Evolutionary conservation across 2,888 invertebrate genomes (phyloP).

Genomic region (Leucoma salicis): DNA sequence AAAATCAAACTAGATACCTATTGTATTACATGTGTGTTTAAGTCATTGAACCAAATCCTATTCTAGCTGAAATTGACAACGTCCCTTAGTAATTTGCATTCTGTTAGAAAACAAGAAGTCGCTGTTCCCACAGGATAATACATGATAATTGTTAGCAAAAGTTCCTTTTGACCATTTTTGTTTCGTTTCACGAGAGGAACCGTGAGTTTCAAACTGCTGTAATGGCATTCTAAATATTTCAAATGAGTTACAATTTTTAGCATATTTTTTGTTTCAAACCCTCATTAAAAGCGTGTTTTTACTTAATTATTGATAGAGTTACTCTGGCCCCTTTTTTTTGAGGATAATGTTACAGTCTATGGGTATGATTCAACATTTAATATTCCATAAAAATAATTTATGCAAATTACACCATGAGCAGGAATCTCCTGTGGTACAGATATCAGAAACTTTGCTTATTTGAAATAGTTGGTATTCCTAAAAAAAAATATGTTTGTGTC

Average conservation of each 20-base stretch:
- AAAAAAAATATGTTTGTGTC: too few species aligned
- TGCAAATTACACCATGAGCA: too few species aligned
- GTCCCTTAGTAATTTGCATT: constrained; percentile 43
- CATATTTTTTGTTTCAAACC: not conserved
- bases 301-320: not conserved
- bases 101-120: constrained; percentile 33
- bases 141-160: constrained; percentile 59
- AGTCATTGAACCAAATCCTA: constrained; percentile 5
- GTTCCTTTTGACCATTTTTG: constrained; percentile 34
- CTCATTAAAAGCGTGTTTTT: not conserved
- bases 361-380: too few species aligned
- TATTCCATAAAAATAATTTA: too few species aligned
- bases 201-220: constrained; percentile 14
- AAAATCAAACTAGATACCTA: too few species aligned
- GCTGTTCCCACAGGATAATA: constrained; percentile 37
- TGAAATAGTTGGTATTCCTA: too few species aligned
- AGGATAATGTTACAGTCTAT: too few species aligned
- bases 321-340: not conserved
- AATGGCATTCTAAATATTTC: constrained; percentile 9
- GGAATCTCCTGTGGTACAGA: too few species aligned
- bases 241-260: not conserved
- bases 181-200: constrained; percentile 23
- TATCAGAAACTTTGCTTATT: too few species aligned
- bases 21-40: too few species aligned
- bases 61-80: not conserved